Conservation (phyloP, 2,797 vertebrate species). For the Rhinichthys osculus region DNA sequence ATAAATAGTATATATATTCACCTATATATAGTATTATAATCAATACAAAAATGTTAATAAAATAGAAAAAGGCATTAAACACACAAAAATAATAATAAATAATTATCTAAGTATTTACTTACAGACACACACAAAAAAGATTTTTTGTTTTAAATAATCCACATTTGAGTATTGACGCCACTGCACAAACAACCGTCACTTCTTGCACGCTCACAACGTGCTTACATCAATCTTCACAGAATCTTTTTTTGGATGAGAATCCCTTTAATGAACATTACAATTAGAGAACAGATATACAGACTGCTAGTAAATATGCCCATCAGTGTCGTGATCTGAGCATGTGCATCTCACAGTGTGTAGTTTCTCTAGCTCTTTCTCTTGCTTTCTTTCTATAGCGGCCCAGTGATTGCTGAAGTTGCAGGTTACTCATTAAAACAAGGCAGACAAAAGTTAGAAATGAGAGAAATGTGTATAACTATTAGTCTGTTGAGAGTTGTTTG, state of each 20-base stretch:
- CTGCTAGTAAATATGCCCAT: neutral
- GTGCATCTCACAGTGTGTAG: neutral
- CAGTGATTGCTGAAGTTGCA: neutral
- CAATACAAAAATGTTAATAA: neutral
- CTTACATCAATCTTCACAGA: neutral
- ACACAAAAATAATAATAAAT: neutral
- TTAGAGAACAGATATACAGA: neutral
- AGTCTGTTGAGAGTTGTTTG: constrained; percentile 26
- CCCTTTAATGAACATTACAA: neutral
- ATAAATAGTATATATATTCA: neutral
- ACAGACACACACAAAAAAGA: neutral
- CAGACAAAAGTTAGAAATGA: neutral
- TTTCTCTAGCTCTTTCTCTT: neutral
- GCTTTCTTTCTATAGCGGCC: too few relatives aligned
- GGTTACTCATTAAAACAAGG: neutral
- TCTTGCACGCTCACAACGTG: neutral
- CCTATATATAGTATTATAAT: neutral
- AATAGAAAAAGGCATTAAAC: neutral
- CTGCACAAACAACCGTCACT: neutral
- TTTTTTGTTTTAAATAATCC: neutral
- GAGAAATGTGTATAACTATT: constrained; percentile 41
- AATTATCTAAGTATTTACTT: neutral
- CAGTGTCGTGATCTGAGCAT: neutral
- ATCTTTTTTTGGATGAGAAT: neutral
- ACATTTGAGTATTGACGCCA: neutral